Evolutionary conservation across 1,140 invertebrate species (phyloP).

Genomic region (Listronotus oregonensis): DNA sequence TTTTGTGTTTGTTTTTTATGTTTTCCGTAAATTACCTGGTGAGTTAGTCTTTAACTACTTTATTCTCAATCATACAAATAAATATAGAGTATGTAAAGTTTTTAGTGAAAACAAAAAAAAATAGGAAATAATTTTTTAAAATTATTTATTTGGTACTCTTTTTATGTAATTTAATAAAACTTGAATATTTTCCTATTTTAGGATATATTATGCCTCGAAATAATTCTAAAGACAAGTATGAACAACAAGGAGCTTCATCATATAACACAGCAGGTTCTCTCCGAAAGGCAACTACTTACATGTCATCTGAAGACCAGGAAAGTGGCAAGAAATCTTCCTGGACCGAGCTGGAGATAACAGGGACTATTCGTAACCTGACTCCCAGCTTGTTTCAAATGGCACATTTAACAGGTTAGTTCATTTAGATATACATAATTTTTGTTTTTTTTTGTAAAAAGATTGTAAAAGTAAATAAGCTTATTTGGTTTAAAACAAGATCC

Average conservation of each 20-base stretch:
- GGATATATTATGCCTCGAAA: constrained; percentile 67
- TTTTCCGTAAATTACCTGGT: too few species aligned
- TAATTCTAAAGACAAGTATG: constrained; percentile 62
- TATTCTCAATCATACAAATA: too few species aligned
- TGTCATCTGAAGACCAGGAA: constrained; percentile 88
- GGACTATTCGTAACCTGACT: constrained; percentile 90
- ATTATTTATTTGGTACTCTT: too few species aligned
- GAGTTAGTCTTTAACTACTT: too few species aligned
- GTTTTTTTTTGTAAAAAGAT: too few species aligned
- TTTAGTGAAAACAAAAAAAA: too few species aligned
- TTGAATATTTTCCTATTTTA: constrained; percentile 47
- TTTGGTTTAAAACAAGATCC: too few species aligned
- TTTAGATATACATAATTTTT: neutral
- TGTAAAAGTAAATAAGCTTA: neutral
- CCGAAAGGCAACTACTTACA: constrained; percentile 84
- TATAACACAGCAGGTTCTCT: constrained; percentile 39
- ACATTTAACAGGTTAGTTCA: constrained; percentile 90
- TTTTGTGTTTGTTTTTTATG: too few species aligned
- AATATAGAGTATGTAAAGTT: too few species aligned
- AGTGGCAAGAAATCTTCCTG: constrained; percentile 90
- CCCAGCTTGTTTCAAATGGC: constrained; percentile 87
- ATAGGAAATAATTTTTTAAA: too few species aligned
- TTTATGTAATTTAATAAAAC: too few species aligned
- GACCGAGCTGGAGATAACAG: constrained; percentile 66
- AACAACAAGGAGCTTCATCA: constrained; percentile 35